Evolutionary conservation across 2,888 invertebrate genomes (phyloP), one percentile per base, ranked within the genome.

Genomic region (Thyatira batis): DNA sequence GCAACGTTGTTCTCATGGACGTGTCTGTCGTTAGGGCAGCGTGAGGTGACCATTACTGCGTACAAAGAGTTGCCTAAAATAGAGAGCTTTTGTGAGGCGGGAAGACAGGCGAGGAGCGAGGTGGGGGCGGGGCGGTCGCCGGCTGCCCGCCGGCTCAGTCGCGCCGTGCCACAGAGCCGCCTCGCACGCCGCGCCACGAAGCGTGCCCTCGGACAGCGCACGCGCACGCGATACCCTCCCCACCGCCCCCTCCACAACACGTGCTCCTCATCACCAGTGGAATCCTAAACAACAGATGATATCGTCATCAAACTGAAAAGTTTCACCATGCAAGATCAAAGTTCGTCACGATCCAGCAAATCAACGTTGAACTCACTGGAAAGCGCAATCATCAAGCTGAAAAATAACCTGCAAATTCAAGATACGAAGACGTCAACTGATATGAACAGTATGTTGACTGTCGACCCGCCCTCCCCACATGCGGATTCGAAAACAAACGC

Each of bases 61-160:
- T 90, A 91, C 91, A 92, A 92, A 91, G 91, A 91, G 89, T 90
- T 92, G 89, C 92, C 92, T 91, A 92, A 92, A 91, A 91, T 90
- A 91, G 91, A 91, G 90, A 91, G 89, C 90, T 91, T 90, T 90
- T 89, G 90, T 90, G 76, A 89, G 89, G 89, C 89, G 88, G 91
- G 87, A 81, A 80, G 82, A 73, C 76, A 75, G 81, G 79, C 74
- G 82, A 77, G 81, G 78, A 74, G 73, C 71, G 83, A 78, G 79
- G 86, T 71, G 84, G 84, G 86, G 90, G 84, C 87, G 91, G 89
- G 88, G 89, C 88, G 87, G 87, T 79, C 83, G 80, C 80, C 73
- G 81, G 82, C 85, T 80, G 85, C 81, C 84, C 85, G 87, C 81
- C 87, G 87, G 88, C 87, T 90, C 89, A 89, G 89, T 91, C 84